Evolutionary conservation across 2,113 vertebrate genomes (phyloP).

Genomic region (Bambusicola thoracicus): DNA sequence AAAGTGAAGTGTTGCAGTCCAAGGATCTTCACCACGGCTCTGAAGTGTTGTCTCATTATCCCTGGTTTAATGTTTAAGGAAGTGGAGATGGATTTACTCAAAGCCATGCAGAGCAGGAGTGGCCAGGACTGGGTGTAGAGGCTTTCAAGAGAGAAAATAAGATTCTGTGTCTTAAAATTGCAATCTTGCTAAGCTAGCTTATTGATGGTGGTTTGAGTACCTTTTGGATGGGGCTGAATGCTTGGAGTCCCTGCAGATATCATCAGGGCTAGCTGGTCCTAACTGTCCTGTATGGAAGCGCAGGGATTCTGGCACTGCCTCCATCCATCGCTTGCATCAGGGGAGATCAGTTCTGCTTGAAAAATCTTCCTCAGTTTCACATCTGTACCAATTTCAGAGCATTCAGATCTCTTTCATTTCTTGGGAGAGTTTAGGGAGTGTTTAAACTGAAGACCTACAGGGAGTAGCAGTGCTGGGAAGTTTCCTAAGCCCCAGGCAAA

Average conservation of each 20-base stretch:
- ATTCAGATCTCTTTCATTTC: not conserved
- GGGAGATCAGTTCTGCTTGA: not conserved
- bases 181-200: not conserved
- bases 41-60: not conserved
- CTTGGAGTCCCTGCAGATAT: not conserved
- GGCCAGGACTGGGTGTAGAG: not conserved
- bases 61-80: not conserved
- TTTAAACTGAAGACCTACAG: not conserved
- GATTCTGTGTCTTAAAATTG: not conserved
- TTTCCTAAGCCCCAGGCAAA: slow-evolving; percentile 17
- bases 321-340: not conserved
- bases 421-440: not conserved
- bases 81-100: not conserved
- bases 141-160: not conserved
- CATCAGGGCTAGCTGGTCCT: not conserved
- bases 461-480: not conserved
- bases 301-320: not conserved
- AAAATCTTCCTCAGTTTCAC: not conserved
- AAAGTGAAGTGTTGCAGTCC: not conserved
- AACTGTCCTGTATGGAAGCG: not conserved
- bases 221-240: not conserved
- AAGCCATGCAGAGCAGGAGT: not conserved
- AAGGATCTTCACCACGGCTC: not conserved
- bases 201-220: not conserved
- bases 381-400: not conserved